Evolutionary conservation across 2,113 vertebrate genomes (phyloP).

Genomic region (Paraplagusia blochii): DNA sequence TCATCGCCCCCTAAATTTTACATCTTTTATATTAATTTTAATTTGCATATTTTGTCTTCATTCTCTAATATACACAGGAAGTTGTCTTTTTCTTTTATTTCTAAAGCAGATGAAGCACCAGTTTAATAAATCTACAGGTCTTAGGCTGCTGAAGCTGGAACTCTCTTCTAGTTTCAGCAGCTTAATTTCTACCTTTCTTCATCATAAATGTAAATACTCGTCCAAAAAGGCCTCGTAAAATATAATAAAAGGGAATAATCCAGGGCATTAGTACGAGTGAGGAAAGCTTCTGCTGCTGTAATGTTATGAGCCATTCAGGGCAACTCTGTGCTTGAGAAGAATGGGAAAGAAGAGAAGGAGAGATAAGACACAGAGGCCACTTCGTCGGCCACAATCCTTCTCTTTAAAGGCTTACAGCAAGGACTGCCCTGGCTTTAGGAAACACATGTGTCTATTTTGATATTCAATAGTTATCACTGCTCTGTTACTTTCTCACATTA

Average conservation of each 20-base stretch:
- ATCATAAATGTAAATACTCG: slow-evolving; percentile 18
- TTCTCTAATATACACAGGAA: too few relatives aligned
- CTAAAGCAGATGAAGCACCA: slow-evolving; percentile 1
- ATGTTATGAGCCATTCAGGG: slow-evolving; percentile 12
- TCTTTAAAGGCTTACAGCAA: slow-evolving; percentile 57
- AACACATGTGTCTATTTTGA: slow-evolving; percentile 39
- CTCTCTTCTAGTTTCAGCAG: too few relatives aligned
- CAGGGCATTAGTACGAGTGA: background rate
- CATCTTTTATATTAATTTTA: too few relatives aligned
- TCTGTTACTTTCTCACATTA: too few relatives aligned
- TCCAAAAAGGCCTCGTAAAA: slow-evolving; percentile 17
- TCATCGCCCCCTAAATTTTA: too few relatives aligned
- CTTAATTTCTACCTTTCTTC: too few relatives aligned
- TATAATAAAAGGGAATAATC: slow-evolving; percentile 22
- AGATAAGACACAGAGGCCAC: slow-evolving; percentile 20
- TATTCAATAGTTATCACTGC: too few relatives aligned
- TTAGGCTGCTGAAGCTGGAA: too few relatives aligned
- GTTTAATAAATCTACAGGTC: slow-evolving; percentile 11
- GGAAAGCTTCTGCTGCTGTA: slow-evolving; percentile 14
- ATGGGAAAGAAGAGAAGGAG: slow-evolving; percentile 36
- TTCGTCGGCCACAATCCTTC: slow-evolving; percentile 51
- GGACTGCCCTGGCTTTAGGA: slow-evolving; percentile 41
- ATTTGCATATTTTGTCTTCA: too few relatives aligned
- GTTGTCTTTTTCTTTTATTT: background rate
- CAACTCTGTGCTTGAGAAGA: slow-evolving; percentile 12